A percentile compares a stretch with the other conserved stretches of the same genome.
These are phyloP conservation scores for Dichetophora obliterata DNA, from an alignment of 2,888 invertebrate species.

Conservation along the genomic window DNA sequence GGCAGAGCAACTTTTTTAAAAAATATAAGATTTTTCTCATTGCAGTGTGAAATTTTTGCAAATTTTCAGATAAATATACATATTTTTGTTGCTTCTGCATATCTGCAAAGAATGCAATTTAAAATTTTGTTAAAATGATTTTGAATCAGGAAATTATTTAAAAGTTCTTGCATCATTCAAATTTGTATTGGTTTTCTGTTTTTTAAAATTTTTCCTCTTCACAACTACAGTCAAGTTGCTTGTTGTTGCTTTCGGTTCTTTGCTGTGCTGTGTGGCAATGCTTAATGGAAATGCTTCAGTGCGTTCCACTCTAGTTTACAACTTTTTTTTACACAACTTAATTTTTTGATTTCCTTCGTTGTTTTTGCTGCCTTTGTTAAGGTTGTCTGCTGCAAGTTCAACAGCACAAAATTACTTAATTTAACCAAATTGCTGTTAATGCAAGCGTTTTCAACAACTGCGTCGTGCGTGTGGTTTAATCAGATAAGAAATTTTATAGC, in stretches of 20 bases:
- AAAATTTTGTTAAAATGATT: too few species aligned
- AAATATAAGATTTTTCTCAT: too few species aligned
- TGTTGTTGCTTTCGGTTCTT: neutral
- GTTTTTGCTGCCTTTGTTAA: neutral
- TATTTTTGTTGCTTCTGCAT: too few species aligned
- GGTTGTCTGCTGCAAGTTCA: slow-evolving; percentile 5
- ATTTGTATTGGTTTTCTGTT: too few species aligned
- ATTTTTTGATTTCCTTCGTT: neutral
- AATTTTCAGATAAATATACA: too few species aligned
- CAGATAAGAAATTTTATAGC: neutral
- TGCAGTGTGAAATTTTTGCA: too few species aligned
- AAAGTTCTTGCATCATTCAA: too few species aligned
- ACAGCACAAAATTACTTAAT: slow-evolving; percentile 1
- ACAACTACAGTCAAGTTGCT: neutral
- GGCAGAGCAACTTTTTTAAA: too few species aligned
- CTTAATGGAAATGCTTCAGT: neutral
- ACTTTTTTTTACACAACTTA: neutral
- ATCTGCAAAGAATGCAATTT: too few species aligned
- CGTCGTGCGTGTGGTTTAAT: neutral
- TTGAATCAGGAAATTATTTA: too few species aligned
- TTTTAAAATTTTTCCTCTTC: neutral
- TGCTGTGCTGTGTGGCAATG: neutral
- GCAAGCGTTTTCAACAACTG: too few species aligned
- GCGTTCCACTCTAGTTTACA: neutral
- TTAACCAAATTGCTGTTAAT: neutral